A percentile compares a stretch with the other conserved stretches of the same genome.
phyloP scores from a whole-genome alignment of 2,888 invertebrate genomes.

The Glaucopsyche alexis region DNA sequence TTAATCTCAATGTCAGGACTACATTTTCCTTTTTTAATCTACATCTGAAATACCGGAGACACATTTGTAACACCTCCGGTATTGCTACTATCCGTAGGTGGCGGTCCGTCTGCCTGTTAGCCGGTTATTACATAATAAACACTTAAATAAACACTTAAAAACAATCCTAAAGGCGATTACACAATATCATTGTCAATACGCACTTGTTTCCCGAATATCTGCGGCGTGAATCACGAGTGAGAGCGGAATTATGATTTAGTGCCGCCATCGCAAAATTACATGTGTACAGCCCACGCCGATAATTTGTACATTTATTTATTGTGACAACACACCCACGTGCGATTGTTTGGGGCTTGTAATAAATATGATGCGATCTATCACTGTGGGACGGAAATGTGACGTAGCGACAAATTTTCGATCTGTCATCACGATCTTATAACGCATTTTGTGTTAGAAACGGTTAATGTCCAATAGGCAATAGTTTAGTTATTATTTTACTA shows the following conservation, averaged over 20 bases:
- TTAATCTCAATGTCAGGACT: no score
- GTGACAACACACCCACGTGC: constrained; percentile 18
- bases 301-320: constrained; percentile 24
- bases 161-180: neutral
- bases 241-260: constrained; percentile 25
- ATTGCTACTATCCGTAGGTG: no score
- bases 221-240: constrained; percentile 14
- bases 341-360: constrained; percentile 18
- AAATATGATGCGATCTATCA: constrained; percentile 26
- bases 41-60: no score
- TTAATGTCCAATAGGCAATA: neutral
- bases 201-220: constrained; percentile 1
- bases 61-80: no score
- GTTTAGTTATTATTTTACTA: neutral
- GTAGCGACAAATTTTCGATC: constrained; percentile 21
- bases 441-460: neutral
- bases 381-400: constrained; percentile 2
- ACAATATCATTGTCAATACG: neutral
- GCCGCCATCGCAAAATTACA: constrained; percentile 25
- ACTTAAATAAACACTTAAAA: neutral
- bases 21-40: no score
- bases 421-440: neutral
- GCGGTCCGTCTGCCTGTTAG: neutral
- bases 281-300: constrained; percentile 23
- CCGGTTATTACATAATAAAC: neutral